Base-by-base conservation (phyloP, 2,888 invertebrate genomes). In the Agrilus mali region DNA sequence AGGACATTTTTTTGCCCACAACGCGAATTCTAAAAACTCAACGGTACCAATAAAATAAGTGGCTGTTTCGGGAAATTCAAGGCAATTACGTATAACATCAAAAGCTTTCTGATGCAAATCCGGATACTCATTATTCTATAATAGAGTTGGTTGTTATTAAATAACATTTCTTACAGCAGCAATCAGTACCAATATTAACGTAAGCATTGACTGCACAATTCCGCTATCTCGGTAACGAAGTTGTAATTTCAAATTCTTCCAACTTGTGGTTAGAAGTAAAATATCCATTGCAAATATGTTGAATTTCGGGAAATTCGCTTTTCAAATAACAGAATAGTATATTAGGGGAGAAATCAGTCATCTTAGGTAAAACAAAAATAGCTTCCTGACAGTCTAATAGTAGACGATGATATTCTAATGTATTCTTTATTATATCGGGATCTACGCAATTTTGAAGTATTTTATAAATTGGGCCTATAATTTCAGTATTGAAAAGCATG, bases 1-100 rank as follows among this genome's bases (percentile, higher is more conserved):
- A 1, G 41, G 43, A 14, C 47, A 47, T 5, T 31, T 32, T 27
- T 39, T 47, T 10, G 41, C 45, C 47, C 47, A 47, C n/a, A 41
- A 10, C 5, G 43, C 43, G 16, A 47, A 47, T 33, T 45, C 20
- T 1, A 47, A n/a, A 33, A 47, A 47, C 31, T 47, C 45, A 7
- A 45, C 10, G 4, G 47, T 43, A 13, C 41, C 41, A 3, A 47
- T 40, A 15, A 45, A 43, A 32, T 45, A 43, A 1, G 36, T 17
- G 3, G 45, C 40, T 2, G 47, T 47, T 36, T 41, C 43, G 6
- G 16, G 6, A 20, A 42, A 47, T 8, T 47, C 36, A 27, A 41
- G 38, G n/a, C 47, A 41, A 7, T 36, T 34, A n/a, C 33, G 22
- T 7, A 45, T 43, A 12, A 43, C 36, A 31, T 31, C 27, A 7